phyloP scores from a whole-genome alignment of 2,113 vertebrate species.

The Aythya baeri region DNA sequence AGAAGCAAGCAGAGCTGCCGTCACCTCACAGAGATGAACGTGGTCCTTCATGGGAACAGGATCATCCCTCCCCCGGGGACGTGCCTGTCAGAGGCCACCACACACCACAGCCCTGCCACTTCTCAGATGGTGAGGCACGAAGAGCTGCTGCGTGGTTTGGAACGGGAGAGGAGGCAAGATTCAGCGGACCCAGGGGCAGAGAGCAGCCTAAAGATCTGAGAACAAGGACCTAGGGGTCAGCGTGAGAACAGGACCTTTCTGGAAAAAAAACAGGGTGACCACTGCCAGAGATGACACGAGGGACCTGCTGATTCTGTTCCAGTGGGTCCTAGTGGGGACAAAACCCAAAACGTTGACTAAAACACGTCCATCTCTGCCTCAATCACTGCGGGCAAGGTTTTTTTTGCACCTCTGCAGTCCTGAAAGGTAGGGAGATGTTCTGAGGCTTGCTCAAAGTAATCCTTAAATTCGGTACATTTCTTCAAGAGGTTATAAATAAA shows the following conservation, averaged over 20 bases:
- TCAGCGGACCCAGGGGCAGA: not conserved
- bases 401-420: not conserved
- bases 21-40: not conserved
- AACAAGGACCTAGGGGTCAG: not conserved
- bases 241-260: not conserved
- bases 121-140: not conserved
- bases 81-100: not conserved
- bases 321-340: not conserved
- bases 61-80: not conserved
- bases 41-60: not conserved
- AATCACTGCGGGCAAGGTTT: not conserved
- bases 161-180: not conserved
- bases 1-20: not conserved
- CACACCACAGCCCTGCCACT: not conserved
- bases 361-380: not conserved
- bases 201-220: not conserved
- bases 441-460: not conserved
- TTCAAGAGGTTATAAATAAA: conserved; percentile 55
- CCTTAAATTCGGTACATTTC: not conserved
- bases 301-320: not conserved
- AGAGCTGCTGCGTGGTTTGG: not conserved
- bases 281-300: not conserved
- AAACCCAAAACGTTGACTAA: not conserved
- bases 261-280: not conserved
- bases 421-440: not conserved